Conservation (phyloP, 2,888 invertebrate species). For the Scaeva pyrastri region DNA sequence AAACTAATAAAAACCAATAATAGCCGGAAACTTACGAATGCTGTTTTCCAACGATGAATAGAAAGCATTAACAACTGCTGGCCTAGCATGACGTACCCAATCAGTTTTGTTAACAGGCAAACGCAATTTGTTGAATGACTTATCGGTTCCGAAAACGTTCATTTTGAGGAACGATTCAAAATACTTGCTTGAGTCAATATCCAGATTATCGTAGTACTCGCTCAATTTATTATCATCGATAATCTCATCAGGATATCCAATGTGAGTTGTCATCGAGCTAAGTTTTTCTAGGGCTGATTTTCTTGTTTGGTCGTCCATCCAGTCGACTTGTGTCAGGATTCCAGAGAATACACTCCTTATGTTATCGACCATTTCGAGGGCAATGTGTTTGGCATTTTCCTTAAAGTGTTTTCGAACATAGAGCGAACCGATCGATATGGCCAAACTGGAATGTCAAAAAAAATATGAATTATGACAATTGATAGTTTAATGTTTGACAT, state of each 20-base stretch:
- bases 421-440: conserved; percentile 91
- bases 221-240: conserved; percentile 92
- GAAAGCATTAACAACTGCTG: conserved; percentile 94
- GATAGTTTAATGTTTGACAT: background rate
- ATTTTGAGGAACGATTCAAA: conserved; percentile 91
- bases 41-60: conserved; percentile 94
- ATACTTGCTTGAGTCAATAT: conserved; percentile 88
- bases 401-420: conserved; percentile 95
- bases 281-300: conserved; percentile 91
- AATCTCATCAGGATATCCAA: conserved; percentile 96
- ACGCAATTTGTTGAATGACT: conserved; percentile 90
- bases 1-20: conserved; percentile 7
- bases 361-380: conserved; percentile 94
- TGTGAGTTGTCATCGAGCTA: conserved; percentile 93
- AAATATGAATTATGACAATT: background rate
- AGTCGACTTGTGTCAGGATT: conserved; percentile 91
- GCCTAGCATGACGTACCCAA: conserved; percentile 93
- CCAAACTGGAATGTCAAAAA: conserved; percentile 85
- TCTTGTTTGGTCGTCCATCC: conserved; percentile 96
- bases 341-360: conserved; percentile 92
- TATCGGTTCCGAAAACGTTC: conserved; percentile 92
- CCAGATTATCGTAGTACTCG: conserved; percentile 91
- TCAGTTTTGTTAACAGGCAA: conserved; percentile 93
- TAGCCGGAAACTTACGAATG: conserved; percentile 88
- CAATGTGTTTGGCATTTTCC: conserved; percentile 92